Evolutionary conservation across 2,888 invertebrate species (phyloP), one percentile per base, ranked within the genome.

Genomic region (Tenthredo notha): DNA sequence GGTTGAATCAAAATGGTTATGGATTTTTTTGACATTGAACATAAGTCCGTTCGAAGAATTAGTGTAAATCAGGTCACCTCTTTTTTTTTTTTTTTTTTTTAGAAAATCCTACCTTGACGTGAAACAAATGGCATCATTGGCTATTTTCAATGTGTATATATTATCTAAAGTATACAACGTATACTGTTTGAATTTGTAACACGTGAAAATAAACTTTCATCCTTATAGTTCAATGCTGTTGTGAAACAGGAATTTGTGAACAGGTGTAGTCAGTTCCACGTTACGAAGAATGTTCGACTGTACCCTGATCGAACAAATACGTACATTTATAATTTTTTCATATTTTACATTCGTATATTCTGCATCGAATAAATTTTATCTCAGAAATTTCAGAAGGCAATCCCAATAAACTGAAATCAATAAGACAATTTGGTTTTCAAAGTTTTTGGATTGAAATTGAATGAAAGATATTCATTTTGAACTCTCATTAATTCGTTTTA

Each of bases 191-290:
- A 21, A 74, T 74, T 74, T 29, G 72, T 43, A 74, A 43, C 21
- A 43, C n/a, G 72, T 43, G n/a, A 74, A 74, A 74, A 74, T 74
- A 74, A 74, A 74, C 72, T 43, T 43, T 4, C 72, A 43, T 74
- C 72, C n/a, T 43, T 43, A 74, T 21, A 74, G 18, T 74, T 25
- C 21, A 43, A 43, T n/a, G 72, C 21, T 74, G 72, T 74, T 74
- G 5, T 43, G 21, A 74, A 43, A 74, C 43, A 74, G 72, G 43
- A 74, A 40, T 74, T 74, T 40, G n/a, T 12, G 40, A 74, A 74
- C 43, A 70, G 70, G 29, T 33, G 70, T 70, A 29, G 43, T 43
- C 21, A 12, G 10, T 43, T 74, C 40, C 3, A 21, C 5, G 67
- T 25, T 74, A 12, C 40, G 21, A 21, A 43, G 9, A 43, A 74